Evolutionary conservation across 2,888 invertebrate species (phyloP).

Genomic region (Pollenia angustigena): DNA sequence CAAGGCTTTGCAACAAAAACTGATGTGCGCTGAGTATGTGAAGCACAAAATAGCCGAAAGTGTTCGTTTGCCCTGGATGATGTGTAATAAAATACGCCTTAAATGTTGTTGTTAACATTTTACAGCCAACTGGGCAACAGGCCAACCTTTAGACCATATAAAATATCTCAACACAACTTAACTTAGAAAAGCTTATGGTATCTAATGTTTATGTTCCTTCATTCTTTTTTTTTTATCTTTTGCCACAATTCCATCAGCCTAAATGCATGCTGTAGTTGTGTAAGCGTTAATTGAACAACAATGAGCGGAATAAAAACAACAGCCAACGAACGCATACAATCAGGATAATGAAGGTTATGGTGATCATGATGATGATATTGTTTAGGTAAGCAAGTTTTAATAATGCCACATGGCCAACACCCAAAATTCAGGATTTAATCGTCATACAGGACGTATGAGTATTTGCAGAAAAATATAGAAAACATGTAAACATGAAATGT

Average conservation of each 20-base stretch:
- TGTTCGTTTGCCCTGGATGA: constrained; percentile 10
- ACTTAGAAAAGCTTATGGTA: constrained; percentile 55
- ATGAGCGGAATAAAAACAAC: constrained; percentile 6
- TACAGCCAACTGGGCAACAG: constrained; percentile 35
- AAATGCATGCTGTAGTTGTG: not conserved
- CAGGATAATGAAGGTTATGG: too few relatives aligned
- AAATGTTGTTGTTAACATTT: constrained; percentile 67
- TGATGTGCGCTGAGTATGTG: not conserved
- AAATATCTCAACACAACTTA: constrained; percentile 58
- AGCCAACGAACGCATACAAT: not conserved
- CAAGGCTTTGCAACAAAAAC: constrained; percentile 36
- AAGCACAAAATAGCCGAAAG: constrained; percentile 16
- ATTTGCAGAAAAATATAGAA: not conserved
- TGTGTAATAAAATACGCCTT: constrained; percentile 68
- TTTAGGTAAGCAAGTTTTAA: constrained; percentile 64
- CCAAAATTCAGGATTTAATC: not conserved
- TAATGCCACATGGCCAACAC: constrained; percentile 31
- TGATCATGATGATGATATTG: constrained; percentile 17
- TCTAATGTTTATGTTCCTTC: constrained; percentile 60
- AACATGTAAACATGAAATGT: too few relatives aligned
- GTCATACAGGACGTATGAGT: constrained; percentile 37
- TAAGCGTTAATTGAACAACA: constrained; percentile 62
- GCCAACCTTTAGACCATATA: constrained; percentile 8
- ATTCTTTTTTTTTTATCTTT: constrained; percentile 21
- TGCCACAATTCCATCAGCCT: constrained; percentile 5